Percentiles rank a stretch among this genome's conserved stretches.
phyloP scores from a whole-genome alignment of 2,888 invertebrate species.

The Gymnocheta viridis region DNA sequence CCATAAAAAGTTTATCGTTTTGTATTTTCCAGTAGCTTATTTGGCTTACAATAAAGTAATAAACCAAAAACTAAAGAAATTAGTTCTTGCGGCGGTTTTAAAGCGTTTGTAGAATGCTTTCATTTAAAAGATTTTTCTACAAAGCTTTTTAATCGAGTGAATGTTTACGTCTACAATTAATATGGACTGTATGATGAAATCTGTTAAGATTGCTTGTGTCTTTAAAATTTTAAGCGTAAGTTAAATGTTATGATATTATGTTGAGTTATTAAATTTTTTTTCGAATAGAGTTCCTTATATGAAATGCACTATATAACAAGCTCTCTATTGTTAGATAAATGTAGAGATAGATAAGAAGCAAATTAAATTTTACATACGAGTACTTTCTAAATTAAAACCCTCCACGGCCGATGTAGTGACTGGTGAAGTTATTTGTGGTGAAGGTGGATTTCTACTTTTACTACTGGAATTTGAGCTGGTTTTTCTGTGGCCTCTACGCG shows the following conservation, averaged over 20 bases:
- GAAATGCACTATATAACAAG: conserved; percentile 57
- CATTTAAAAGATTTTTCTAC: conserved; percentile 38
- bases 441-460: conserved; percentile 65
- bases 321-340: conserved; percentile 27
- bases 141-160: conserved; percentile 43
- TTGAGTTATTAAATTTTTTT: conserved; percentile 2
- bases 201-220: conserved; percentile 15
- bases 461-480: conserved; percentile 64
- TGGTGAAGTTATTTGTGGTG: conserved; percentile 43
- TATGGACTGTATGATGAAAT: conserved; percentile 13
- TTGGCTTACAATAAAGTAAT: conserved; percentile 33
- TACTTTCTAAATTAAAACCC: conserved; percentile 75
- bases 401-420: conserved; percentile 50
- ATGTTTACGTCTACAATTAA: background rate
- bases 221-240: conserved; percentile 23
- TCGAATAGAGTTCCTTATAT: conserved; percentile 13
- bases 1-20: conserved; percentile 16
- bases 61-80: conserved; percentile 37
- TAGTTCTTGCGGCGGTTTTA: conserved; percentile 9
- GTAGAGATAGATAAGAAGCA: conserved; percentile 3
- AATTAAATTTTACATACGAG: conserved; percentile 75
- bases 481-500: conserved; percentile 60
- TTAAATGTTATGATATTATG: conserved; percentile 1
- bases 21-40: conserved; percentile 19
- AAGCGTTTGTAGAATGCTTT: conserved; percentile 56